Conservation (phyloP, 1,140 invertebrate genomes). For the Apis cerana region DNA sequence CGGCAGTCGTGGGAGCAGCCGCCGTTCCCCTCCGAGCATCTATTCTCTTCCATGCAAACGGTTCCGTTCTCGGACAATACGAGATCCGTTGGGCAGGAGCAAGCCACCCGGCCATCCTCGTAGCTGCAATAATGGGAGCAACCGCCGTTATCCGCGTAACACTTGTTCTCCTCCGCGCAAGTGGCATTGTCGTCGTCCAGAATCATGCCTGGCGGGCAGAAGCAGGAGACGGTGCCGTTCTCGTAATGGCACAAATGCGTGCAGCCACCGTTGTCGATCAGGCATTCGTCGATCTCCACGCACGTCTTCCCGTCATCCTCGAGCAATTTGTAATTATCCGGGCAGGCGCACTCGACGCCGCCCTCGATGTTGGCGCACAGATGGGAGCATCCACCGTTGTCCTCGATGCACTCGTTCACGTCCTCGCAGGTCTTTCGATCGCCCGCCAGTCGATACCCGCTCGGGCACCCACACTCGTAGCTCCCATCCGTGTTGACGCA, state of each 20-base stretch:
- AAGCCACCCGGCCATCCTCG: conserved; percentile 81
- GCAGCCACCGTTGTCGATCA: conserved; percentile 82
- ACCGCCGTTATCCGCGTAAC: conserved; percentile 79
- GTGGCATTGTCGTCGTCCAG: conserved; percentile 76
- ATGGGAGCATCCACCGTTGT: conserved; percentile 82
- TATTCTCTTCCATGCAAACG: conserved; percentile 83
- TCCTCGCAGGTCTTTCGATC: conserved; percentile 81
- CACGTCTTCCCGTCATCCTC: conserved; percentile 81
- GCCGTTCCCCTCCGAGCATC: conserved; percentile 82
- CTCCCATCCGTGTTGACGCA: conserved; percentile 86
- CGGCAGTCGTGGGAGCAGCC: conserved; percentile 81
- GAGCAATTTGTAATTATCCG: conserved; percentile 76
- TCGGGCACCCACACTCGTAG: conserved; percentile 84
- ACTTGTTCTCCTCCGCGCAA: conserved; percentile 84
- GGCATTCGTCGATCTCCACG: conserved; percentile 84
- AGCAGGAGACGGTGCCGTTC: conserved; percentile 81
- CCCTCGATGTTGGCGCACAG: conserved; percentile 83
- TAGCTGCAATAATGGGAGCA: conserved; percentile 83
- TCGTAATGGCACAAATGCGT: conserved; percentile 80
- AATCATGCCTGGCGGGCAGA: conserved; percentile 87
- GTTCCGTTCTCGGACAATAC: conserved; percentile 77
- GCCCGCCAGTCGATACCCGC: conserved; percentile 79
- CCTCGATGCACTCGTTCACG: conserved; percentile 83
- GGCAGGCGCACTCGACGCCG: conserved; percentile 82
- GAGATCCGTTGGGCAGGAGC: conserved; percentile 81